Evolutionary conservation across 2,888 invertebrate genomes (phyloP).

Genomic region (Laspeyria flexula): DNA sequence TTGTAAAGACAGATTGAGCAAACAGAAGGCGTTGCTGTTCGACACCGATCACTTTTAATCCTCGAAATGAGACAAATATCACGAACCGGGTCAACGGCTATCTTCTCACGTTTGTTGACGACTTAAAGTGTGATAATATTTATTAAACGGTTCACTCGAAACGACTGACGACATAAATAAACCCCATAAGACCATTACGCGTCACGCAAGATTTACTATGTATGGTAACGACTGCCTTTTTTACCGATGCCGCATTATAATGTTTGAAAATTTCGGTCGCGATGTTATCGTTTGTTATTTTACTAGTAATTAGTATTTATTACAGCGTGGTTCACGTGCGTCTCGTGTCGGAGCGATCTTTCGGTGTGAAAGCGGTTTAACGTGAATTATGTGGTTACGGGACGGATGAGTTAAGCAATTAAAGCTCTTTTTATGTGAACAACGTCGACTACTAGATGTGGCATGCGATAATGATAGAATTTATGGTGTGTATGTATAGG

Average conservation of each 20-base stretch:
- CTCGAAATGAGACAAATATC: slow-evolving; percentile 82
- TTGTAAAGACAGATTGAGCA: slow-evolving; percentile 76
- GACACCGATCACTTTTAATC: slow-evolving; percentile 80
- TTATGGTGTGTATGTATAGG: slow-evolving; percentile 62
- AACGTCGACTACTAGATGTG: slow-evolving; percentile 68
- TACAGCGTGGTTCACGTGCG: slow-evolving; percentile 63
- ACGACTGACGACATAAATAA: slow-evolving; percentile 80
- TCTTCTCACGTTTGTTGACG: slow-evolving; percentile 85
- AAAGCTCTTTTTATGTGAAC: slow-evolving; percentile 74
- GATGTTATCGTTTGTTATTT: slow-evolving; percentile 81
- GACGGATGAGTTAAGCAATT: slow-evolving; percentile 79
- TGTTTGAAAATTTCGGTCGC: slow-evolving; percentile 71
- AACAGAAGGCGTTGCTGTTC: slow-evolving; percentile 74
- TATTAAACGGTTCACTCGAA: slow-evolving; percentile 82
- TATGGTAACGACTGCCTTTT: slow-evolving; percentile 72
- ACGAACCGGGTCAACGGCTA: slow-evolving; percentile 83
- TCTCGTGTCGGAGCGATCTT: slow-evolving; percentile 56
- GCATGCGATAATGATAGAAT: slow-evolving; percentile 70
- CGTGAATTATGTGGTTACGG: slow-evolving; percentile 74
- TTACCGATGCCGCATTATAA: slow-evolving; percentile 61
- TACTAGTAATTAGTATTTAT: slow-evolving; percentile 85
- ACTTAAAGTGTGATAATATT: slow-evolving; percentile 84
- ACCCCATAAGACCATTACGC: slow-evolving; percentile 77
- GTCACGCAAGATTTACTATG: slow-evolving; percentile 83
- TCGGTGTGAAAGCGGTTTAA: slow-evolving; percentile 73